A percentile compares a stretch with the other conserved stretches of the same genome.
These are phyloP conservation scores for Nomada lathburiana DNA, from an alignment of 2,888 invertebrate genomes.

Conservation along the genomic window DNA sequence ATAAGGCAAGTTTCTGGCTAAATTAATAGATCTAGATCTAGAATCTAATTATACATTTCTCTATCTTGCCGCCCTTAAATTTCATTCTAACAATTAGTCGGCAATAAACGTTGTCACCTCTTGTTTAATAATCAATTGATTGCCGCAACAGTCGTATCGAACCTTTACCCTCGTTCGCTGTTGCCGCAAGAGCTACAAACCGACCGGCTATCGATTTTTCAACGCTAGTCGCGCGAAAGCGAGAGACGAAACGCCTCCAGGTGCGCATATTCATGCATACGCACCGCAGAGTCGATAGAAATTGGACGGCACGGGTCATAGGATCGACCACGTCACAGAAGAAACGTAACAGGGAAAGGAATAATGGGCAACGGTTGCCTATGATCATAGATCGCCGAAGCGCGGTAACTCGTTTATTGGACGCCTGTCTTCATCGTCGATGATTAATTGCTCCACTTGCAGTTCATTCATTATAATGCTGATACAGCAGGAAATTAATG, in stretches of 20 bases:
- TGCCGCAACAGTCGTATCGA: background rate
- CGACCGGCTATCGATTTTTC: slow-evolving; percentile 46
- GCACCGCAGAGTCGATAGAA: background rate
- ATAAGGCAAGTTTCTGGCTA: no score
- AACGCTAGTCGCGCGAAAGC: background rate
- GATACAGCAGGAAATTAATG: no score
- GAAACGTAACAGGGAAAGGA: background rate
- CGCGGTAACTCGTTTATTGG: no score
- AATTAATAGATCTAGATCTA: no score
- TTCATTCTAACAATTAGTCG: no score
- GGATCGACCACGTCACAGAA: no score
- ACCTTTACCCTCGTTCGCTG: slow-evolving; percentile 6
- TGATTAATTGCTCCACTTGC: slow-evolving; percentile 18
- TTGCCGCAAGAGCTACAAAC: slow-evolving; percentile 22
- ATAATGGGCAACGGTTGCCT: background rate
- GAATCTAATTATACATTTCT: no score
- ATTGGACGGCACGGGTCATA: background rate
- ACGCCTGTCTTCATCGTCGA: slow-evolving; percentile 21
- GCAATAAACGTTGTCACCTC: no score
- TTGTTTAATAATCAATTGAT: background rate
- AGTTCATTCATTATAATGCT: no score
- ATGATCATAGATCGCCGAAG: background rate
- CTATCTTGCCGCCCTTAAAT: no score
- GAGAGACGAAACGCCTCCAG: background rate
- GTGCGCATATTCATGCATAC: slow-evolving; percentile 38